Percentiles rank a stretch among this genome's conserved stretches.
These are phyloP conservation scores for Petrophora chlorosata DNA, from an alignment of 2,888 invertebrate genomes.

Conservation along the genomic window DNA sequence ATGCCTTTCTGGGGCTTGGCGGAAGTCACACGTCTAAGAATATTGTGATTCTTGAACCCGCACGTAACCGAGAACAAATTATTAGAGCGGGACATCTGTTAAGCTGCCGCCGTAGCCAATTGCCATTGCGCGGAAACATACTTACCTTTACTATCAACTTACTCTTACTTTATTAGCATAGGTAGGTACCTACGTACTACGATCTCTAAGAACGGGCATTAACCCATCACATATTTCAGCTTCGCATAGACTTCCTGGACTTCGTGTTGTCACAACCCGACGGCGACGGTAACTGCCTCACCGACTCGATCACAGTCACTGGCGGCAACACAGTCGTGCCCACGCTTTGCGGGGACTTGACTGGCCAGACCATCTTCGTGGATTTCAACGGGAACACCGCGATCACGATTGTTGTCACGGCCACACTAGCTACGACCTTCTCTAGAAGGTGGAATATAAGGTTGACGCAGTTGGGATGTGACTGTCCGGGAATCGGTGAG, in stretches of 20 bases:
- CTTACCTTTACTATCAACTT: too few relatives aligned
- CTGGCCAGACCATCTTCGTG: slow-evolving; percentile 90
- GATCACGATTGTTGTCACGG: slow-evolving; percentile 87
- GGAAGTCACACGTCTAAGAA: too few relatives aligned
- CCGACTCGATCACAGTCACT: slow-evolving; percentile 87
- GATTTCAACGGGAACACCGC: slow-evolving; percentile 88
- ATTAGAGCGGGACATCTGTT: too few relatives aligned
- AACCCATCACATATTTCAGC: too few relatives aligned
- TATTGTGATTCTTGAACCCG: too few relatives aligned
- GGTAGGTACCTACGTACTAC: too few relatives aligned
- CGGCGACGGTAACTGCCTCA: slow-evolving; percentile 87
- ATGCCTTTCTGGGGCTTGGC: too few relatives aligned
- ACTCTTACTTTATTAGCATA: too few relatives aligned
- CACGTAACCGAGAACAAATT: too few relatives aligned
- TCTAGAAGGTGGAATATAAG: slow-evolving; percentile 90
- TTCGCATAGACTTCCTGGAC: slow-evolving; percentile 90
- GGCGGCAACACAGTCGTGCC: slow-evolving; percentile 88
- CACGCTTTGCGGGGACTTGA: slow-evolving; percentile 90
- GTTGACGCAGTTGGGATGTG: slow-evolving; percentile 89
- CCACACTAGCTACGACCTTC: slow-evolving; percentile 83
- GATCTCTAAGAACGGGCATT: too few relatives aligned
- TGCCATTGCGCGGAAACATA: too few relatives aligned
- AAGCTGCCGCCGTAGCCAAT: too few relatives aligned
- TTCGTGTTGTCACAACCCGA: slow-evolving; percentile 89
- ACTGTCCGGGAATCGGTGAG: slow-evolving; percentile 86